Base-by-base conservation (phyloP, 1,140 invertebrate species). In the Solenopsis invicta region DNA sequence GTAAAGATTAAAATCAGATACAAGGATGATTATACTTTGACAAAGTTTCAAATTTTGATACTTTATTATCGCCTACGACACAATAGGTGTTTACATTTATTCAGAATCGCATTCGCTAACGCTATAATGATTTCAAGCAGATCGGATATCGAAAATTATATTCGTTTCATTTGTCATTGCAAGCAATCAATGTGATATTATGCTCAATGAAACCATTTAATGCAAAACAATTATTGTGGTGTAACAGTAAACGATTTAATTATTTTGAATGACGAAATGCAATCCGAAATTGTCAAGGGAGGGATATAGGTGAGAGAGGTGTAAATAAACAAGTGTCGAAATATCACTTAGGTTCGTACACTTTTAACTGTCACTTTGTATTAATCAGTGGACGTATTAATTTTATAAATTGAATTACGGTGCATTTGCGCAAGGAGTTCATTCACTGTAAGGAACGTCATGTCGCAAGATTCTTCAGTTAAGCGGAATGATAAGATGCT, bases 401-500 rank as follows among this genome's bases (percentile, higher is more conserved):
- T 64, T 69, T 13, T 74, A 12, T 52, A 67, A 89, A 89, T 74
- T 54, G 21, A 64, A 52, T 88, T 59, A 29, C 21, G 24, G 66
- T 52, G 71, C 52, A 61, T 54, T 71, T 24, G 29, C 37, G 45
- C 66, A 88, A 87, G 52, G 24, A 48, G 66, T 86, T 59, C 48
- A 4, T 37, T 62, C 29, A 29, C 24, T 4, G 16, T 13, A 54
- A 87, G 6, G 86, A 88, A 75, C 18, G 64, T 48, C 21, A 66
- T 45, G 18, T 77, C 72, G 71, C 52, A 59, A 41, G n/a, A 41
- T 41, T 52, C 54, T 87, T 85, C 59, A 45, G 41, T 59, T 77
- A 34, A 41, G 13, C 45, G 29, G 48, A 77, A 81, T 84, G 81
- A 89, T 86, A 86, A 80, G 75, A 86, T 78, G 45, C 34, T 34